Evolutionary conservation across 2,888 invertebrate species (phyloP), one percentile per base, ranked within the genome.

Genomic region (Plebejus argus): DNA sequence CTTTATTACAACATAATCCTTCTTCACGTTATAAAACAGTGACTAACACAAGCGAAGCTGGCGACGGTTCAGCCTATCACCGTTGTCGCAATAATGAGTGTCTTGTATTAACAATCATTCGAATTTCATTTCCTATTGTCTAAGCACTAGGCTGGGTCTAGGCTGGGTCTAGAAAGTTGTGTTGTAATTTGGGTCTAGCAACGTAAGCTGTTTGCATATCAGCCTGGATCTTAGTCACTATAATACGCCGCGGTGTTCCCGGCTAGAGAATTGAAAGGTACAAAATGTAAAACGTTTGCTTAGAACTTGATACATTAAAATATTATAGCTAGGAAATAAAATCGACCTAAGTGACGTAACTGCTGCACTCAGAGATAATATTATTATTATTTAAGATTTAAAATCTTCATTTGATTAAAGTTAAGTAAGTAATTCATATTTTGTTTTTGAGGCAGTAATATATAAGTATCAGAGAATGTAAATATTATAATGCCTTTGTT

Each of bases 191-290:
- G 49, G 74, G 53, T 28, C 74, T 23, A 53, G 74, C 49, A 74
- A 71, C 39, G 74, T 74, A 74, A 74, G 53, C 45, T 45, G 45
- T 74, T 74, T 74, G 53, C 74, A 53, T 74, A 74, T 74, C 74
- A 28, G 45, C 45, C 28, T 74, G 18, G 28, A 74, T 74, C 74
- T 74, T 18, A 66, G 66, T 66, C 28, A 33, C 6, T 28, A 5
- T 33, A 66, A 23, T 66, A 66, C 61, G 23, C 61, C 12, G 61
- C 61, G 10, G 23, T 23, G 28, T 66, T 66, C 15, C 66, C 18
- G 33, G 15, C 66, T 33, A 66, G 28, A 15, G 66, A 18, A 66
- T 66, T 33, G 28, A 15, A 66, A 66, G 28, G 15, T 18, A 28
- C 15, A 66, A 66, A 33, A 66, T 23, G 3, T 23, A 6, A 5